Conservation (phyloP, 2,113 vertebrate species). For the Archocentrus centrarchus region DNA sequence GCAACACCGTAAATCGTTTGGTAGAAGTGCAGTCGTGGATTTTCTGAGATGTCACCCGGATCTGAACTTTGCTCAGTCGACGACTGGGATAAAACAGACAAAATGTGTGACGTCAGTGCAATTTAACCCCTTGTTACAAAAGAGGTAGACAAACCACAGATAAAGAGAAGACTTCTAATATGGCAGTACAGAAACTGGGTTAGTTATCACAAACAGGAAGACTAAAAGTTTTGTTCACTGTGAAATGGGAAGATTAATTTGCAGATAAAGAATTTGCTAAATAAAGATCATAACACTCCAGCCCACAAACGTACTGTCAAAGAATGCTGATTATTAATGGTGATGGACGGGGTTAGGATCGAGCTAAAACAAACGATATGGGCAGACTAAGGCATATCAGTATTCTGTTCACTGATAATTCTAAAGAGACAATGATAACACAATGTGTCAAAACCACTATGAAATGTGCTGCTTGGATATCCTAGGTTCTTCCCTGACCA, state of each 20-base stretch:
- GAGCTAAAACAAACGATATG: neutral
- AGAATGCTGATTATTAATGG: neutral
- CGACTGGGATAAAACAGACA: slow-evolving; percentile 12
- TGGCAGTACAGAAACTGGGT: neutral
- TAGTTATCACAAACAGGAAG: neutral
- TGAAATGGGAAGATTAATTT: neutral
- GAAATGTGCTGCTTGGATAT: neutral
- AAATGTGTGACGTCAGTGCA: neutral
- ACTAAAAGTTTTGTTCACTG: neutral
- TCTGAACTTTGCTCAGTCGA: neutral
- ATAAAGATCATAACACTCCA: neutral
- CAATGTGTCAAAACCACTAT: neutral
- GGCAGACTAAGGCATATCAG: neutral
- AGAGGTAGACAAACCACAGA: too few species aligned
- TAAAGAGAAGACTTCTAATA: neutral
- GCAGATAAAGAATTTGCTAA: neutral
- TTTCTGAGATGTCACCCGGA: slow-evolving; percentile 61
- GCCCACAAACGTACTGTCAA: neutral
- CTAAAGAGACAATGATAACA: too few species aligned
- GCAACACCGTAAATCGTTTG: slow-evolving; percentile 74
- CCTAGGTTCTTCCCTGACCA: neutral
- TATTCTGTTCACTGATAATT: neutral
- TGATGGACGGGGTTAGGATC: neutral
- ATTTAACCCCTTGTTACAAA: too few species aligned
- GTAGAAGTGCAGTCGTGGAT: slow-evolving; percentile 74